Evolutionary conservation across 2,888 invertebrate genomes (phyloP), one percentile per base, ranked within the genome.

Genomic region (Smittia aterrima): DNA sequence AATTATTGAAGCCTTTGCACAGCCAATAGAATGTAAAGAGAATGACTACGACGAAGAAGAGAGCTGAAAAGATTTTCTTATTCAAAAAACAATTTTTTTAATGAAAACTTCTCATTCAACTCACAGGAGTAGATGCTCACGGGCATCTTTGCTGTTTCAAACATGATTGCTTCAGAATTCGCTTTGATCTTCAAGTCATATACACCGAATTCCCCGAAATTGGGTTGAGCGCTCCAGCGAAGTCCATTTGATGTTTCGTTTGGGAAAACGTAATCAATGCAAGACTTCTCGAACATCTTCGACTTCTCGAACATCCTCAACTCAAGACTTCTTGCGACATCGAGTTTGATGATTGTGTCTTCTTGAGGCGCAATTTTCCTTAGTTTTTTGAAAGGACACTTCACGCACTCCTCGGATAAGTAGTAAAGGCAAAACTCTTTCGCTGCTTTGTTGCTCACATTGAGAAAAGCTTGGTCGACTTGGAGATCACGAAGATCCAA

Each of bases 61-160:
- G 80, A 4, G 85, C 85, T 85, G 77, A 62, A 82, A 82, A 75
- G 75, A n/a, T n/a, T n/a, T n/a, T n/a, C n/a, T n/a, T n/a, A n/a
- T n/a, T n/a, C n/a, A n/a, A n/a, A n/a, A n/a, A n/a, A n/a, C n/a
- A n/a, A n/a, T n/a, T n/a, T n/a, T n/a, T n/a, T n/a, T n/a, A n/a
- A n/a, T n/a, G n/a, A 76, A 20, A 67, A 73, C 74, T 67, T 68
- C 7, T n/a, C 4, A 16, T 73, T 20, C n/a, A 75, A 86, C 89
- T 88, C 82, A 90, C 91, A 88, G 79, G 87, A 86, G 80, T 90
- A 89, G 77, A 90, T 88, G 81, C 90, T 88, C 25, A 90, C 90
- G 1, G 92, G 89, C 75, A 88, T 85, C 78, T 86, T 86, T 22
- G 85, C 80, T 0, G 86, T 86, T n/a, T 79, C 78, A 66, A 90